Base-by-base conservation (phyloP, 2,113 vertebrate genomes). In the Psettodes erumei region DNA sequence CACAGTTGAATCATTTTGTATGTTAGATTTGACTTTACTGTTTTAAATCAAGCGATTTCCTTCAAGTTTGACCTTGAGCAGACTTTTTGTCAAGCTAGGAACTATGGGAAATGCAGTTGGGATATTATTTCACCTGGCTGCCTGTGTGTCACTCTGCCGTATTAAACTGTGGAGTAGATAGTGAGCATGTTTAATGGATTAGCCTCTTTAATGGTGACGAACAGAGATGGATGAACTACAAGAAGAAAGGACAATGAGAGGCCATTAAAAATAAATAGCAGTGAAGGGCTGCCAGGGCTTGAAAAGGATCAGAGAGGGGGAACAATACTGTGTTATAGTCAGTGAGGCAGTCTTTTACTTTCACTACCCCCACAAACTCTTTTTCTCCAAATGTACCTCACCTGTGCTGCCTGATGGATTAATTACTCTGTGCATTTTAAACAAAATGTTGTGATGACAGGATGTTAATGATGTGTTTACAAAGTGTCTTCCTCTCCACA, bases 241-340 rank as follows among this genome's bases (percentile, higher is more conserved):
- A 85, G 72, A 76, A 71, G 82, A 77, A 59, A 68, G 75, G 75
- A 90, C 87, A 92, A 90, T 90, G 86, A 86, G 83, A 82, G 72
- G 81, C 67, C 86, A 92, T 93, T 91, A 90, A 93, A 90, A 88
- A 94, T 92, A 75, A 73, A 91, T 74, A 73, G 53, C 50, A 56
- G 70, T 79, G 84, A 89, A 82, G 62, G 66, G 79, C 74, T 82
- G 85, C 84, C 85, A 83, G 60, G 38, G 23, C 60, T 70, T 79
- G 85, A 90, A 90, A 37, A 68, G 77, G 81, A 91, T 83, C 87
- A 11, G 70, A 75, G 81, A 81, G 21, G 66, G 53, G 55, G 48
- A 80, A 75, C 71, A 63, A 82, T 85, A 70, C 73, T 45, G 68
- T 81, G 37, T 43, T 51, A 56, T 58, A 61, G 83, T 70, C 74